phyloP scores from a whole-genome alignment of 2,888 invertebrate genomes.

The Ferdinandea cuprea region DNA sequence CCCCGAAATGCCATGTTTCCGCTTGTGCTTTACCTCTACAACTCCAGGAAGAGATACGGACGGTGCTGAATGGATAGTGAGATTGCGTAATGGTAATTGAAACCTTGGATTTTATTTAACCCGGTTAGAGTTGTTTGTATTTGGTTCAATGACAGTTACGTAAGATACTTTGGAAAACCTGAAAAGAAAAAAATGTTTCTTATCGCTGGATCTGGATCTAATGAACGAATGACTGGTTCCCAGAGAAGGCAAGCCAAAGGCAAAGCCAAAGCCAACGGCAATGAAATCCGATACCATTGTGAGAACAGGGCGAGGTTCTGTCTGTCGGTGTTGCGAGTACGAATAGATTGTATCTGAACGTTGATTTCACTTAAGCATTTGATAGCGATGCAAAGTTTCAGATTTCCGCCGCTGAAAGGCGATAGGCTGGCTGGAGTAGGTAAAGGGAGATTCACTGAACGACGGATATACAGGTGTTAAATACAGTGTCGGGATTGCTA shows the following conservation, averaged over 20 bases:
- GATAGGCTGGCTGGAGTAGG: too few relatives aligned
- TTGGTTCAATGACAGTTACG: constrained; percentile 56
- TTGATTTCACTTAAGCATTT: constrained; percentile 65
- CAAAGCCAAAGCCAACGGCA: background rate
- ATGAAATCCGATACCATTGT: constrained; percentile 59
- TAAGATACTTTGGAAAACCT: constrained; percentile 14
- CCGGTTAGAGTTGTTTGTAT: constrained; percentile 22
- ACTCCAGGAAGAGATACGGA: constrained; percentile 38
- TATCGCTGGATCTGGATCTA: constrained; percentile 53
- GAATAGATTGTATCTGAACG: constrained; percentile 4
- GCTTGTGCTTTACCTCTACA: constrained; percentile 50
- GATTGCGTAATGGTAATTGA: constrained; percentile 15
- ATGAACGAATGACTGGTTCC: constrained; percentile 54
- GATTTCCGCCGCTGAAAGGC: constrained; percentile 50
- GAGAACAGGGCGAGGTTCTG: constrained; percentile 47
- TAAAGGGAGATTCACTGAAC: constrained; percentile 43
- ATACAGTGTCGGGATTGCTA: constrained; percentile 66
- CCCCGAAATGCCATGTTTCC: constrained; percentile 52
- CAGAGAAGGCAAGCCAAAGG: constrained; percentile 15
- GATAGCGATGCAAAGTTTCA: constrained; percentile 58
- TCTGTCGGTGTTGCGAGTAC: background rate
- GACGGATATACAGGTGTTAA: constrained; percentile 68
- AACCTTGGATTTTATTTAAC: constrained; percentile 54
- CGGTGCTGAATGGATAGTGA: background rate
- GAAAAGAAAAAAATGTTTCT: constrained; percentile 9